Evolutionary conservation across 2,113 vertebrate species (phyloP), one percentile per base, ranked within the genome.

Genomic region (Cromileptes altivelis): DNA sequence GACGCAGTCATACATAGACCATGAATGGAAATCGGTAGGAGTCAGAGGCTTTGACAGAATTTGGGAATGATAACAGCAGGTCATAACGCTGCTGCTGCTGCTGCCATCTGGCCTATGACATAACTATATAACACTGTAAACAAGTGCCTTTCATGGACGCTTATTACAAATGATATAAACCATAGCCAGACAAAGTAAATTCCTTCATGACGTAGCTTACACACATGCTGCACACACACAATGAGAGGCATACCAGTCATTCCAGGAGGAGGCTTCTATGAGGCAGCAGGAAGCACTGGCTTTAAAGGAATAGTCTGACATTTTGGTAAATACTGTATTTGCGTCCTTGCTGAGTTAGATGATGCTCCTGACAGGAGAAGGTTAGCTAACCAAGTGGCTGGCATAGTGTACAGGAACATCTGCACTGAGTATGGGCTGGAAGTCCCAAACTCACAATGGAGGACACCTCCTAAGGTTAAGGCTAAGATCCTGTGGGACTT

Each of bases 111-210:
- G n/a, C 56, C 79, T 30, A 64, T 82, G 71, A 80, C 80, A 52
- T 47, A 9, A 70, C 77, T 55, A 14, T 42, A 4, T 50, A 40
- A 57, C 27, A 73, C 33, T 76, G 70, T 75, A 65, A 88, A 90
- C 83, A 70, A 61, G 37, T 37, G 27, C 67, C 80, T 86, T 88
- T 72, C 49, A 86, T 79, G 70, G 82, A 72, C 77, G 47, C 23
- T 69, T 62, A 65, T 63, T 12, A 70, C 63, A 58, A 50, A 63
- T 30, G 14, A 78, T 61, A 55, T 27, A 50, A 80, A 78, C 75
- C 63, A 75, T 53, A 13, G 72, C 40, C 25, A 27, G 50, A 23
- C 65, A 7, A n/a, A 78, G 65, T 25, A 33, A 40, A 77, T 75
- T 75, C 76, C 70, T 79, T 70, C 57, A 86, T 68, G 72, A 72